Evolutionary conservation across 2,888 invertebrate species (phyloP), one percentile per base, ranked within the genome.

Genomic region (Synanthedon myopaeformis): DNA sequence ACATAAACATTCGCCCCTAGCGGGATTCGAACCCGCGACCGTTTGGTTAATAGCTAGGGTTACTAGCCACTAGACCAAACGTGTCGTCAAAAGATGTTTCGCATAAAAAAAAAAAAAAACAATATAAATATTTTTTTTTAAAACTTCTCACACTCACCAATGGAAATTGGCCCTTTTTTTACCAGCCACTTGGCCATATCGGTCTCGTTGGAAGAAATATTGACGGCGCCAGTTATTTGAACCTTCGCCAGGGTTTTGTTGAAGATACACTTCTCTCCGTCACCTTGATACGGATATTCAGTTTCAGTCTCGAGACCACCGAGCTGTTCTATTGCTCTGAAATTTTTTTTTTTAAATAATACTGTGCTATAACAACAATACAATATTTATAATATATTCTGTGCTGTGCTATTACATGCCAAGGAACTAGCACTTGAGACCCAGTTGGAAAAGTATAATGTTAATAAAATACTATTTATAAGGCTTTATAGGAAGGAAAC

Each of bases 241-340:
- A 94, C 96, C 60, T 80, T 89, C 0, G 89, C 81, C 62, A 92
- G 69, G 0, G 85, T 82, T 65, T 83, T 89, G 68, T 94, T 91
- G 72, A 95, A 95, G 51, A 89, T 79, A 61, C 98, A 98, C 62
- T 91, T 92, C 63, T 95, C 94, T 68, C 94, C 91, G 53, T 89
- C 89, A 0, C 91, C 99, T 56, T 94, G 93, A 76, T 99, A 99
- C 0, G 97, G 97, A 82, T 99, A 99, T 65, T 96, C 96, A 0
- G 70, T 74, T 79, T 99, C 99, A 0, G 91, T 84, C 80, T 99
- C 98, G 55, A 99, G 76, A 0, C 99, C 99, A 12, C 97, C 97
- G 53, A 97, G 79, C 64, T 92, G 85, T 75, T 96, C 93, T 60
- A 98, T 94, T 1, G 94, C 94, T 73, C 96, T 93, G 69, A 50